Evolutionary conservation across 2,888 invertebrate genomes (phyloP).

Genomic region (Dendrolimus houi): DNA sequence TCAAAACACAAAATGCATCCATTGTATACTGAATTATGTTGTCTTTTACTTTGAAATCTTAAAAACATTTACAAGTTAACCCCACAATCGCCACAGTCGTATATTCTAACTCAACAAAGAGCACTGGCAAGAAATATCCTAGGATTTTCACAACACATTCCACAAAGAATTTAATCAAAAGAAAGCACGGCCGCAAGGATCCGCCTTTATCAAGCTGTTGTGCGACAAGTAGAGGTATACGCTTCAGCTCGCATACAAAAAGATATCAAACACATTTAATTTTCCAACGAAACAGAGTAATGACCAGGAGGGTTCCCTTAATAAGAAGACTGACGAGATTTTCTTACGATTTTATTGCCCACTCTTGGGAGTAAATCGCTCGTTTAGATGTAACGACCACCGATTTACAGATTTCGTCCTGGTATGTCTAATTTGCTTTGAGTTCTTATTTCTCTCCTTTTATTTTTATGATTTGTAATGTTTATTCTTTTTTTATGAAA

Average conservation of each 20-base stretch:
- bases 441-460: conserved; percentile 20
- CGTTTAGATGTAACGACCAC: conserved; percentile 46
- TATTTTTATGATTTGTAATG: too few relatives aligned
- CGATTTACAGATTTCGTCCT: conserved; percentile 49
- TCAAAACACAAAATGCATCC: too few relatives aligned
- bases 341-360: conserved; percentile 49
- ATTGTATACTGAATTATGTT: too few relatives aligned
- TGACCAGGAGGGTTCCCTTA: conserved; percentile 38
- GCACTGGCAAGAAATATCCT: conserved; percentile 1
- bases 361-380: conserved; percentile 46
- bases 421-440: conserved; percentile 41
- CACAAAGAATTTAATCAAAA: conserved; percentile 22
- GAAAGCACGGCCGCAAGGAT: conserved; percentile 5
- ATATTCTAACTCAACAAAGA: background rate
- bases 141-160: conserved; percentile 4
- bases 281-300: conserved; percentile 52
- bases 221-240: background rate
- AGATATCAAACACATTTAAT: conserved; percentile 42
- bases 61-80: background rate
- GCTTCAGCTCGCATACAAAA: conserved; percentile 23
- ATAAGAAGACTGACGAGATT: conserved; percentile 46
- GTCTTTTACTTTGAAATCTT: too few relatives aligned
- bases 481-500: too few relatives aligned
- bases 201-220: conserved; percentile 15
- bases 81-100: background rate